Conservation (phyloP, 2,888 invertebrate genomes). For the Dyspetes luteomarginatus region DNA sequence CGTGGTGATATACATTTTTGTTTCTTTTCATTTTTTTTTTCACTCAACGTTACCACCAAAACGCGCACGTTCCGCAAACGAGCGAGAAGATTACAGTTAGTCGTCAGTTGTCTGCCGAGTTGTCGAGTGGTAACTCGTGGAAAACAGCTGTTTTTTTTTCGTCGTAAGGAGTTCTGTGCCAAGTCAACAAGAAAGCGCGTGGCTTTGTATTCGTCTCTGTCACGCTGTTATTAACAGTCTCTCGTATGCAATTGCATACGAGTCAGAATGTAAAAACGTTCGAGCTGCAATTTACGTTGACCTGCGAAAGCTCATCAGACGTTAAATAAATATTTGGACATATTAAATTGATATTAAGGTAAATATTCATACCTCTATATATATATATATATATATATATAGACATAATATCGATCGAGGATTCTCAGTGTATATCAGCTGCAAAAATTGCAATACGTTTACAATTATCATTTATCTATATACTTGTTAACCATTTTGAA, state of each 20-base stretch:
- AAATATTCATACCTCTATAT: not conserved
- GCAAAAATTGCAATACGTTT: too few species aligned
- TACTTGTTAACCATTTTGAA: too few species aligned
- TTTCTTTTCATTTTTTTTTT: constrained; percentile 60
- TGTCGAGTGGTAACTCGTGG: constrained; percentile 41
- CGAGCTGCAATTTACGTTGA: not conserved
- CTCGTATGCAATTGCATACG: not conserved
- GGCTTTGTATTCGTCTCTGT: not conserved
- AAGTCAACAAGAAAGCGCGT: constrained; percentile 10
- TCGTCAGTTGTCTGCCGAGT: constrained; percentile 65
- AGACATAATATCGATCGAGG: too few species aligned
- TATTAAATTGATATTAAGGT: constrained; percentile 4
- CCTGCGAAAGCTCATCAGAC: not conserved
- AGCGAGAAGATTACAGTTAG: constrained; percentile 54
- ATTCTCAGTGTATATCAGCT: too few species aligned
- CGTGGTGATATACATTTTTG: constrained; percentile 24
- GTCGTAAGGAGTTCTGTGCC: not conserved
- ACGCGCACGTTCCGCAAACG: constrained; percentile 10
- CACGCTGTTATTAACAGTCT: not conserved
- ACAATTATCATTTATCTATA: too few species aligned
- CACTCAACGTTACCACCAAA: constrained; percentile 49
- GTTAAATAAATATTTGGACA: not conserved
- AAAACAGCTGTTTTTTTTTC: constrained; percentile 16
- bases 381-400: too few species aligned
- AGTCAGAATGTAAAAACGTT: not conserved